Evolutionary conservation across 1,140 invertebrate species (phyloP), one percentile per base, ranked within the genome.

Genomic region (Akabosia matsudoensis): DNA sequence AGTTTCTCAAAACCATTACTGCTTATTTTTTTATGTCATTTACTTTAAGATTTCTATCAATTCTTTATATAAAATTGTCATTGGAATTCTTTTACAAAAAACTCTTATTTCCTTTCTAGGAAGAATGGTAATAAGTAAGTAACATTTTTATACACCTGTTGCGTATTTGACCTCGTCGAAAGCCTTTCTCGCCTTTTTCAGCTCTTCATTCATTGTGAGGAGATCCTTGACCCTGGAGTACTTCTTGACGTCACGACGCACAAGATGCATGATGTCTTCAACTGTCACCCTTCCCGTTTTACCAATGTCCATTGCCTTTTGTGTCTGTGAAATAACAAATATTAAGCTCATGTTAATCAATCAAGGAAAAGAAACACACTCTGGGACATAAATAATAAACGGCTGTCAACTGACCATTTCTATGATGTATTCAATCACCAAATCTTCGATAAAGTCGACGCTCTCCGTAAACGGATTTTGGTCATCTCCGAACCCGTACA

Each of bases 401-500:
- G 3, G 22, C 3, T 56, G 14, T 13, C 3, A 51, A 82, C 85
- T 84, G 88, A 94, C 93, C 87, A 94, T 97, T 88, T 98, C 95
- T 2, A 93, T 95, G 28, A 99, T 97, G 85, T 96, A 99, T 87
- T 99, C 96, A 79, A 99, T 96, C 0, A 99, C 97, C 31, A 99
- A 86, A 87, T 99, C 96, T 87, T 99, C 97, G 16, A 99, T 87
- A 52, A 98, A 88, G 84, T 99, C 97, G 0, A 99, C 97, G 84
- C 96, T 97, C 87, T 99, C 97, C 30, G 97, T 98, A 82, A 97
- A 99, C 0, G 97, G 97, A 88, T 99, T 98, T 84, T 97, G 93
- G 85, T 99, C 97, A 87, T 99, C 97, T n/a, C 97, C 97, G 89
- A 99, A 99, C 0, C 97, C 97, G 86, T 97, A 99, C 95, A 99